Conservation (phyloP, 2,113 vertebrate species). For the Podarcis cretensis region DNA sequence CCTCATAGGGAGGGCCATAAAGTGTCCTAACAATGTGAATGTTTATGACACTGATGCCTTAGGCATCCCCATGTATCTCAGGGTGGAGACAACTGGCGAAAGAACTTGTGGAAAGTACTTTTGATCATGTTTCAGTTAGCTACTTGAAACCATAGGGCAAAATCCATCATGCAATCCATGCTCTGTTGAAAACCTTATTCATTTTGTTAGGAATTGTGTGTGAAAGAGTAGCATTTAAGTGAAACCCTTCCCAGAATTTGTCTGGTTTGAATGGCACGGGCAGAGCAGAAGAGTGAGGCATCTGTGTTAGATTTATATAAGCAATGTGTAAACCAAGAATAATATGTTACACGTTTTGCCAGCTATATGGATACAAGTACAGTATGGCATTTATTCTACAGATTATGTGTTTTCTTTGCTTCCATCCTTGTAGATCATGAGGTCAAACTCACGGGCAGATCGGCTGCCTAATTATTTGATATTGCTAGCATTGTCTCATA, state of each 20-base stretch:
- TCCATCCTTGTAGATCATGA: no score
- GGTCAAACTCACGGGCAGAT: no score
- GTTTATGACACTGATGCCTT: background rate
- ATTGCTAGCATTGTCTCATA: no score
- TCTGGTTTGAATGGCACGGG: background rate
- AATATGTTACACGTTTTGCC: background rate
- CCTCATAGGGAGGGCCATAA: background rate
- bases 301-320: no score
- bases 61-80: fast-evolving
- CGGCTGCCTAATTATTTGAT: no score
- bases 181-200: background rate
- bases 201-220: background rate
- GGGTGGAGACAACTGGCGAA: background rate
- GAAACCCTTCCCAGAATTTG: background rate
- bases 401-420: no score
- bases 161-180: background rate
- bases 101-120: fast-evolving
- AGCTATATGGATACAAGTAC: no score
- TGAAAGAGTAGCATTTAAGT: background rate
- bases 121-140: background rate
- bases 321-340: background rate
- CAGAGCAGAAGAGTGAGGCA: background rate
- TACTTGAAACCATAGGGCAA: background rate
- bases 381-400: no score
- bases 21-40: background rate